Conservation (phyloP, 2,797 vertebrate genomes). For the Pampus argenteus region DNA sequence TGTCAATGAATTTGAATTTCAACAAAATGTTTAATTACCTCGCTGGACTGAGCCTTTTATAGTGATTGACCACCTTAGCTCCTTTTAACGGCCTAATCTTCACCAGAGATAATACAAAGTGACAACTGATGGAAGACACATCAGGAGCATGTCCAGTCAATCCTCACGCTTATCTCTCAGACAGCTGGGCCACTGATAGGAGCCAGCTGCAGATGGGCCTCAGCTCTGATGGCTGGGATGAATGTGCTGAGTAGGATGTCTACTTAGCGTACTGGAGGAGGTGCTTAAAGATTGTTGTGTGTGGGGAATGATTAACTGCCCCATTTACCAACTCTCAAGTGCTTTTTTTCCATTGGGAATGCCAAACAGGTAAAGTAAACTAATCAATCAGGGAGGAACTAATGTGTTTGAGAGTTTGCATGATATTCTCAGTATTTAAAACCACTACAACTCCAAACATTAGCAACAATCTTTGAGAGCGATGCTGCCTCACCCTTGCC, state of each 20-base stretch:
- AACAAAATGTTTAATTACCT: constrained; percentile 4
- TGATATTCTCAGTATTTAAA: not conserved
- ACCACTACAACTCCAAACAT: no score
- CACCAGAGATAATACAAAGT: constrained; percentile 39
- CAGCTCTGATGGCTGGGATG: constrained; percentile 16
- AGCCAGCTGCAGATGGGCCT: constrained; percentile 41
- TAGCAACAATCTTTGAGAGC: not conserved
- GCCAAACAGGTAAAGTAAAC: constrained; percentile 23
- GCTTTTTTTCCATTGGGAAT: constrained; percentile 45
- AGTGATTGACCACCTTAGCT: constrained; percentile 18
- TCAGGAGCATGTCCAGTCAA: constrained; percentile 44
- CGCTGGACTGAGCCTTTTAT: not conserved
- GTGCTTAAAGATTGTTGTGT: constrained; percentile 26
- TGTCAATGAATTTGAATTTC: not conserved
- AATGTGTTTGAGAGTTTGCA: not conserved
- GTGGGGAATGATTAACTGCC: constrained; percentile 31
- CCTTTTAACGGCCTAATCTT: constrained; percentile 27
- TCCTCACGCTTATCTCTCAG: constrained; percentile 38
- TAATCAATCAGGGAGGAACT: constrained; percentile 12
- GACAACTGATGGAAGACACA: constrained; percentile 51
- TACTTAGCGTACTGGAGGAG: constrained; percentile 32
- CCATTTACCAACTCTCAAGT: constrained; percentile 47
- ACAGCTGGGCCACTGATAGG: constrained; percentile 35
- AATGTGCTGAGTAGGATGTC: constrained; percentile 23
- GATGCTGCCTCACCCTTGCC: constrained; percentile 90